Evolutionary conservation across 1,140 invertebrate species (phyloP), one percentile per base, ranked within the genome.

Genomic region (Hesperophylax magnus): DNA sequence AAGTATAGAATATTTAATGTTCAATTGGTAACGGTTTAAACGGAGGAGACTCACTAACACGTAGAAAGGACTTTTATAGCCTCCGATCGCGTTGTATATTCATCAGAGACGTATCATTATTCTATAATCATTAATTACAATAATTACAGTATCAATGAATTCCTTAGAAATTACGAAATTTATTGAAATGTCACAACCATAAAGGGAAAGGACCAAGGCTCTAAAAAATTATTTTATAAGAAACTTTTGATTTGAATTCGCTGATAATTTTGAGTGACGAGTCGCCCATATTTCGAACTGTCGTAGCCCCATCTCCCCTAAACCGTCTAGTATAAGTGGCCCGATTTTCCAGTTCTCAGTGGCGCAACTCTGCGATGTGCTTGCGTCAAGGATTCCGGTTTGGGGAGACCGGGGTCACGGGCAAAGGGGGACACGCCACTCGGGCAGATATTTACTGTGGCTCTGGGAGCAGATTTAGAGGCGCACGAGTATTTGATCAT

Each of bases 361-460:
- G 20, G 67, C 47, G 67, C 67, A 53, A 52, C 31, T 71, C 31
- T 17, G 34, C 47, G 9, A 52, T 20, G 34, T 71, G 67, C 34
- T 71, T 53, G 52, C 67, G 67, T 71, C 34, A 71, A 71, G 31
- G 67, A 53, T 71, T 52, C 67, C 67, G 67, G 67, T 71, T 71
- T 53, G 34, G 34, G 39, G 39, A 71, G 47, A 53, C 20, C 7
- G 27, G 63, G 67, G 34, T 17, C n/a, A 34, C 17, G n/a, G 56
- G 56, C 20, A 47, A 47, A 47, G 58, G 20, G 63, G 15, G 20
- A 17, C 63, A 31, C 34, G n/a, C n/a, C 63, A 67, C 63, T 67
- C 14, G 24, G 63, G 56, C 5, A 34, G 34, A 5, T 34, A 34
- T 6, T 34, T 6, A 8, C 34, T 34, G 34, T 31, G 27, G 27